Percentiles rank a stretch among this genome's conserved stretches.
Evolutionary conservation across 53 echinoderm and acorn worm species (phyloP).

Genomic region (Stichopus horrens): DNA sequence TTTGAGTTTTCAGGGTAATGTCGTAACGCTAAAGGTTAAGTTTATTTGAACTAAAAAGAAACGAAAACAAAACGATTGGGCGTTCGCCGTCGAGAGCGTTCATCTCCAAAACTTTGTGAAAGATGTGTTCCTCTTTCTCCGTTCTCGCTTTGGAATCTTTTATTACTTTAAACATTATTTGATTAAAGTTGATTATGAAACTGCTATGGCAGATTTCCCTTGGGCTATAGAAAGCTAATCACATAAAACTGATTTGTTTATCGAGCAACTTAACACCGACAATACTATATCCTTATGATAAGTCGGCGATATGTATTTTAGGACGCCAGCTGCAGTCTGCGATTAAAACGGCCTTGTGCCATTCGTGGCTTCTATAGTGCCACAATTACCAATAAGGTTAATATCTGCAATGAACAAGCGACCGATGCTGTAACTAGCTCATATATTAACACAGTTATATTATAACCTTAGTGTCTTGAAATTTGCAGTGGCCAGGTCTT

Average conservation of each 20-base stretch:
- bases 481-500: too few species aligned
- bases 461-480: background rate
- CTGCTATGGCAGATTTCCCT: conserved; percentile 10
- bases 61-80: too few species aligned
- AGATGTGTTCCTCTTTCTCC: too few species aligned
- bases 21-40: too few species aligned
- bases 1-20: too few species aligned
- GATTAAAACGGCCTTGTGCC: conserved; percentile 1
- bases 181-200: conserved; percentile 4
- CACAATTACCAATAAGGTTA: background rate
- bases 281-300: background rate
- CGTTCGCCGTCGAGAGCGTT: too few species aligned
- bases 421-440: background rate
- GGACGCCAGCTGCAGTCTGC: background rate
- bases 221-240: conserved; percentile 10
- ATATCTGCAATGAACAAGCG: background rate
- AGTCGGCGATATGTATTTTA: background rate
- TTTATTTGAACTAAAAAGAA: too few species aligned
- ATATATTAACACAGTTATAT: background rate
- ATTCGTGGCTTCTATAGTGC: background rate
- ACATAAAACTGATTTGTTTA: conserved; percentile 14
- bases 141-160: too few species aligned
- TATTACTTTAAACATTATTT: background rate
- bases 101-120: too few species aligned
- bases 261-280: conserved; percentile 10